A percentile compares a stretch with the other conserved stretches of the same genome.
Conservation (phyloP, 2,797 vertebrate species). For the Cyprinodon diabolis region DNA sequence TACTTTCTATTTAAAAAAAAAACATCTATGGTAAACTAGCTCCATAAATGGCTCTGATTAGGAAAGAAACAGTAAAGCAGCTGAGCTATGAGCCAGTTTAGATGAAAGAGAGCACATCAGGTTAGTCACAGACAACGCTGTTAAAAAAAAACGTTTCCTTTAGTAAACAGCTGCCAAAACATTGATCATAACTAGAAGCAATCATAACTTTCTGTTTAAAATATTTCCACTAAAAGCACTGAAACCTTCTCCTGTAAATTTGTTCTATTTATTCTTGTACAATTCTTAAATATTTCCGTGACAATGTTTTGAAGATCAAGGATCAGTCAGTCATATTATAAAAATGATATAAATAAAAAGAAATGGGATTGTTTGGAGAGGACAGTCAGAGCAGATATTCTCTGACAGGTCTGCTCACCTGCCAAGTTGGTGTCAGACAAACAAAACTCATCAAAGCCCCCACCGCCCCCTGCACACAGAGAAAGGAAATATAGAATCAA, state of each 20-base stretch:
- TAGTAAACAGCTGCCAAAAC: too few species aligned
- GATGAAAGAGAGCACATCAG: too few species aligned
- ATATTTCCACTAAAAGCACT: too few species aligned
- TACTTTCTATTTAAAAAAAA: too few species aligned
- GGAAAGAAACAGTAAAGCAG: too few species aligned
- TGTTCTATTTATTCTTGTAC: too few species aligned
- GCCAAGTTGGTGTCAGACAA: slow-evolving; percentile 23
- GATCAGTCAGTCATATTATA: neutral
- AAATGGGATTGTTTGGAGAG: neutral
- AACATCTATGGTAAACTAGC: too few species aligned
- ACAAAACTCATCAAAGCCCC: slow-evolving; percentile 32
- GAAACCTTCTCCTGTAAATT: neutral
- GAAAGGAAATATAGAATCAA: slow-evolving; percentile 96
- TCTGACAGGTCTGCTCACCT: slow-evolving; percentile 3
- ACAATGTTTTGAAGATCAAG: neutral
- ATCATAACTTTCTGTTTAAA: neutral
- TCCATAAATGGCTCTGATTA: too few species aligned
- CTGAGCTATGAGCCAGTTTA: too few species aligned
- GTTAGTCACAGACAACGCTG: too few species aligned
- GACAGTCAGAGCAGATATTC: neutral
- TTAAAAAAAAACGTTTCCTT: too few species aligned
- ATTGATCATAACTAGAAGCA: too few species aligned
- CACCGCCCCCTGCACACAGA: slow-evolving; percentile 29
- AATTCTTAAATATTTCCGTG: neutral
- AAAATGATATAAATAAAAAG: neutral